phyloP scores from a whole-genome alignment of 1,140 invertebrate species.

The Papilio polyxenes region DNA sequence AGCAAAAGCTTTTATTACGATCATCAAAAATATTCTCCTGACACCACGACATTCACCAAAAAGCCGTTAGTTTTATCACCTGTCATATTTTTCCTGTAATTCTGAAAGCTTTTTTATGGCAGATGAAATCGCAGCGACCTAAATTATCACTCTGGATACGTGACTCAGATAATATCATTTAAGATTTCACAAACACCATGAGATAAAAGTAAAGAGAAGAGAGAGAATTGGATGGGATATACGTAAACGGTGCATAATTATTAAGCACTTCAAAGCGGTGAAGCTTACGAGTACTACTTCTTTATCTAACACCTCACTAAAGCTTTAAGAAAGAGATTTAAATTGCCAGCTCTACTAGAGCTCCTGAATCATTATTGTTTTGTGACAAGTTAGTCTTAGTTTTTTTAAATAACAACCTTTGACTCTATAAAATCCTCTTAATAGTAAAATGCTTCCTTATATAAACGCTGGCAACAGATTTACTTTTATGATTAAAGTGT shows the following conservation, averaged over 20 bases:
- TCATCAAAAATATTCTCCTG: slow-evolving; percentile 21
- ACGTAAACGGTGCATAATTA: background rate
- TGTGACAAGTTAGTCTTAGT: too few species aligned
- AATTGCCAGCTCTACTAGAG: too few species aligned
- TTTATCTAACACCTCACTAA: too few species aligned
- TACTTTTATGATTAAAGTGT: too few species aligned
- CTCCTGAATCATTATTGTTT: too few species aligned
- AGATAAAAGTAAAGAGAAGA: background rate
- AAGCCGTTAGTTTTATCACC: slow-evolving; percentile 28
- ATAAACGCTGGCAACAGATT: too few species aligned
- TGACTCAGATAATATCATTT: slow-evolving; percentile 11
- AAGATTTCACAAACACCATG: background rate
- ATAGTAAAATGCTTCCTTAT: too few species aligned
- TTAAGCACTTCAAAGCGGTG: background rate
- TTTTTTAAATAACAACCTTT: too few species aligned
- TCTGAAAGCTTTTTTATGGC: slow-evolving; percentile 27
- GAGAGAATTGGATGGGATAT: background rate
- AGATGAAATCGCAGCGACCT: slow-evolving; percentile 20
- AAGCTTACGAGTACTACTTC: too few species aligned
- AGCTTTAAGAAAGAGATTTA: too few species aligned
- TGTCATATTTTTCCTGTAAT: slow-evolving; percentile 27
- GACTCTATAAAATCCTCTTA: too few species aligned
- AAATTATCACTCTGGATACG: slow-evolving; percentile 18
- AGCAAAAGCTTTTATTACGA: slow-evolving; percentile 6
- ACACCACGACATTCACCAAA: slow-evolving; percentile 21